Conservation (phyloP, 37 sponge, comb jelly and placozoan species). For the Cliona cf. orientalis region DNA sequence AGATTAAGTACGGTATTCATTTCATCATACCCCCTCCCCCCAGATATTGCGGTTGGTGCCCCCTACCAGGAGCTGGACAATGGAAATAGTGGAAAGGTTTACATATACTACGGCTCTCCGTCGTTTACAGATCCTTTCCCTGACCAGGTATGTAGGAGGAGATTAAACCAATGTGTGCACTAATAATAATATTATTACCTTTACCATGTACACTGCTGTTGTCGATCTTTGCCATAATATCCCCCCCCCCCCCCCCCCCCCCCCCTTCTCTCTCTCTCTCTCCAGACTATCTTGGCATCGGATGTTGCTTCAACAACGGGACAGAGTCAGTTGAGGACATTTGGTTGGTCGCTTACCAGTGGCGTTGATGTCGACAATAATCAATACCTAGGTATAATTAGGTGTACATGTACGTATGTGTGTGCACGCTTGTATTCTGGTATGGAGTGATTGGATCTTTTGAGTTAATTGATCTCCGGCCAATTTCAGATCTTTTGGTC, state of each 20-base stretch:
- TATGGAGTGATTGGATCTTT: no score
- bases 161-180: background rate
- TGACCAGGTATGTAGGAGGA: no score
- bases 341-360: slow-evolving; percentile 60
- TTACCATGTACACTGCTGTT: no score
- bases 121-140: background rate
- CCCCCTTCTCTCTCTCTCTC: background rate
- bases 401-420: no score
- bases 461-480: no score
- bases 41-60: slow-evolving; percentile 55
- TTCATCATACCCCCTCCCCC: background rate
- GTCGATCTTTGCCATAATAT: no score
- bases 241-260: no score
- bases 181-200: background rate
- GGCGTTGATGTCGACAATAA: slow-evolving; percentile 73
- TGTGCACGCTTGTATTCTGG: no score
- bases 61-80: background rate
- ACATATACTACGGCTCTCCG: slow-evolving; percentile 24
- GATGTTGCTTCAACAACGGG: no score
- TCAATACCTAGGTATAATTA: slow-evolving; percentile 62
- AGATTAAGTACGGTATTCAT: no score
- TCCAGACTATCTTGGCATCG: no score
- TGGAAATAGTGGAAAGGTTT: slow-evolving; percentile 2
- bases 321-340: slow-evolving; percentile 17
- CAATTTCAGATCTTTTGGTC: slow-evolving; percentile 21